These are phyloP conservation scores for Tinea pellionella DNA, from an alignment of 2,888 invertebrate species.

Conservation along the genomic window DNA sequence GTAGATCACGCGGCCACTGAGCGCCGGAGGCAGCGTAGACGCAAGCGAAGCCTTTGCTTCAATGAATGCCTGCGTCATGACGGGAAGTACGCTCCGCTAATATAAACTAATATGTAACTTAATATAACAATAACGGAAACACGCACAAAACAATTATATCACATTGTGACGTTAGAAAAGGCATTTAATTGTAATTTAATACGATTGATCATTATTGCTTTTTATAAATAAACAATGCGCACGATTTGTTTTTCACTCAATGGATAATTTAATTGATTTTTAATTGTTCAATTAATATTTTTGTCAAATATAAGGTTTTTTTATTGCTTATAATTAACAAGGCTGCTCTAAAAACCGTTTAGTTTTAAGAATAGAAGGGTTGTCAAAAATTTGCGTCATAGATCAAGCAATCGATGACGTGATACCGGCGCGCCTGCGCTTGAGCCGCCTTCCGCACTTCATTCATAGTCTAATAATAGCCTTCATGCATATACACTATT, in stretches of 20 bases:
- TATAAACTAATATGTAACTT: constrained; percentile 42
- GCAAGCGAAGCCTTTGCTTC: constrained; percentile 44
- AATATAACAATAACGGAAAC: constrained; percentile 43
- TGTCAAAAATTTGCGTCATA: constrained; percentile 7
- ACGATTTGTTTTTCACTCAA: neutral
- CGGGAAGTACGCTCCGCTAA: constrained; percentile 53
- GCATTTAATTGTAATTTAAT: neutral
- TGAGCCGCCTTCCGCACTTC: constrained; percentile 24
- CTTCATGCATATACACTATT: neutral
- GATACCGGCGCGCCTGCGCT: constrained; percentile 17
- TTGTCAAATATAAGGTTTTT: too few species aligned
- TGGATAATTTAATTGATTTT: neutral
- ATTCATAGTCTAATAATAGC: constrained; percentile 35
- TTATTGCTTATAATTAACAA: too few species aligned
- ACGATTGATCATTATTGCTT: neutral
- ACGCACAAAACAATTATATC: neutral
- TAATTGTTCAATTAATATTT: too few species aligned
- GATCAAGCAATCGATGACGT: constrained; percentile 21
- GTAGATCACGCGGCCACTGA: constrained; percentile 65
- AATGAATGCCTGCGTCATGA: constrained; percentile 58
- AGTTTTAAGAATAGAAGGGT: neutral
- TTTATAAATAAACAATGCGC: neutral
- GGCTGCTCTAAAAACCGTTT: neutral
- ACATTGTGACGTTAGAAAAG: neutral
- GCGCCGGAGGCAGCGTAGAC: constrained; percentile 33